A percentile compares a stretch with the other conserved stretches of the same genome.
Evolutionary conservation across 2,113 vertebrate species (phyloP).

Genomic region (Mustelus asterias): DNA sequence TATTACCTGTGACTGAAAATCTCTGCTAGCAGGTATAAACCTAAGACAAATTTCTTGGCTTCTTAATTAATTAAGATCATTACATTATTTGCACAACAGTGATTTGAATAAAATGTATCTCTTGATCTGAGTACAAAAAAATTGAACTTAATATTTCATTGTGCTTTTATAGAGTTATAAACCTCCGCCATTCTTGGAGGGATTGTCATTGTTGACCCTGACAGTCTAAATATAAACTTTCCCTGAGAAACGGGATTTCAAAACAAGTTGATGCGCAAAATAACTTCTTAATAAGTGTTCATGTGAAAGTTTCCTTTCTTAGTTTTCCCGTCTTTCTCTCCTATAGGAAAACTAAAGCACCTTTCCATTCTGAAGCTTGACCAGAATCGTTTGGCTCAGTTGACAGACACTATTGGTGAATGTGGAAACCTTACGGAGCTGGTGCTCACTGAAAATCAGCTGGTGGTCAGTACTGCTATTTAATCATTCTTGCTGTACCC

Average conservation of each 20-base stretch:
- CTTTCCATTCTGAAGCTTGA: constrained; percentile 92
- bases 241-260: not conserved
- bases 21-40: not conserved
- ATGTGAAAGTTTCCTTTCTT: not conserved
- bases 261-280: not conserved
- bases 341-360: constrained; percentile 74
- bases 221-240: not conserved
- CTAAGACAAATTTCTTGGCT: not conserved
- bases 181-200: not conserved
- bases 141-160: not conserved
- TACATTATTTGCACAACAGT: not conserved
- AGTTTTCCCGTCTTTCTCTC: constrained; percentile 17
- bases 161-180: not conserved
- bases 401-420: constrained; percentile 84
- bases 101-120: not conserved
- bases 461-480: constrained; percentile 65
- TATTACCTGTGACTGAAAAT: not conserved
- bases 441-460: constrained; percentile 89
- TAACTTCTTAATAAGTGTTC: not conserved
- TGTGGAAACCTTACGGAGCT: constrained; percentile 93
- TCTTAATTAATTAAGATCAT: not conserved
- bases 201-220: not conserved
- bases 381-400: constrained; percentile 80
- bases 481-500: too few species aligned
- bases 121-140: not conserved